Evolutionary conservation across 2,797 vertebrate species (phyloP), one percentile per base, ranked within the genome.

Genomic region (Lophura swinhoii): DNA sequence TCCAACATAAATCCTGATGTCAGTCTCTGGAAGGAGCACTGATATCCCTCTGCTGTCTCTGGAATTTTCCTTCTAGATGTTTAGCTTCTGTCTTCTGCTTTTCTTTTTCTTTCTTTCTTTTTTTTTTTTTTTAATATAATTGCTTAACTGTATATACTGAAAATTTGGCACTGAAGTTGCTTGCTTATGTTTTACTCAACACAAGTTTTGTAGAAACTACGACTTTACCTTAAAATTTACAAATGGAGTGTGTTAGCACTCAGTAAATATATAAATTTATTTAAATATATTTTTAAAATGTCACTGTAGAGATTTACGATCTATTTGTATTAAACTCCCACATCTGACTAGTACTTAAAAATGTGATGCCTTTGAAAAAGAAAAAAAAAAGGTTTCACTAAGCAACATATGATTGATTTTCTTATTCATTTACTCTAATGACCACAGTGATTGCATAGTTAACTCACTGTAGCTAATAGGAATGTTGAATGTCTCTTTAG

Each of bases 401-500:
- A n/a, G 35, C 43, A 72, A n/a, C 3, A 14, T 63, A 49, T 17
- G 9, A 33, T 80, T 90, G 14, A 48, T 46, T 90, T 87, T 84
- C 64, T 88, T 48, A 60, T 41, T 88, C 4, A 74, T 87, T 82
- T 86, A 70, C 55, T 59, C 72, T 69, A 87, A 71, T 13, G 63
- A 44, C 37, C 33, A 59, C 26, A 15, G 4, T 59, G 37, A 24
- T 53, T 33, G 23, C 60, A 43, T 73, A 55, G 35, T 64, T 81
- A 89, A 73, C 33, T 73, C 72, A 8, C 63, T 35, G n/a, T 28
- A 71, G 56, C 21, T 70, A 86, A 60, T 48, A 49, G 31, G 55
- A 60, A 69, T 51, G n/a, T 67, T 85, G 83, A 91, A 72, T 64
- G 58, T 62, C n/a, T 82, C 64, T 87, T 74, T 26, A 59, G 35